These are phyloP conservation scores for Nyctereutes procyonoides DNA, from an alignment of 2,113 vertebrate species.

Conservation along the genomic window DNA sequence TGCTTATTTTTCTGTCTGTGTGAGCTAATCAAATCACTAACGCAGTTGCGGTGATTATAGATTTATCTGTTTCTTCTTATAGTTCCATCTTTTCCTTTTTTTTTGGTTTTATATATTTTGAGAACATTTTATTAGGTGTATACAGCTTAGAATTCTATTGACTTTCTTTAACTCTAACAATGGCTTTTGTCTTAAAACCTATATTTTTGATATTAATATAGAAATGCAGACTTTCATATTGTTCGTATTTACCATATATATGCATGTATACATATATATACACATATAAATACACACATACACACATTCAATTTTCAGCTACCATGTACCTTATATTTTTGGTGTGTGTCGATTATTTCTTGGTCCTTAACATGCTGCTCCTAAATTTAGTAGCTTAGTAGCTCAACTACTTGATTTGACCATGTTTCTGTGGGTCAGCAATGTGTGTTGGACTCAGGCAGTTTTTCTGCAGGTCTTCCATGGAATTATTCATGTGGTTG, in stretches of 20 bases:
- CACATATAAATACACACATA: too few species aligned
- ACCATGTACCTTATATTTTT: not conserved
- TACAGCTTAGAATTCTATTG: not conserved
- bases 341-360: not conserved
- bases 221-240: not conserved
- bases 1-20: not conserved
- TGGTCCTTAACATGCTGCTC: not conserved
- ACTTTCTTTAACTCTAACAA: not conserved
- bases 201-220: slow-evolving; percentile 7
- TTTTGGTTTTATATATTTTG: slow-evolving; percentile 39
- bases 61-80: not conserved
- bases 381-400: not conserved
- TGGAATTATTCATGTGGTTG: not conserved
- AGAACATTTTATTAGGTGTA: not conserved
- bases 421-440: not conserved
- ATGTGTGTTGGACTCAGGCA: not conserved
- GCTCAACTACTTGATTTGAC: not conserved
- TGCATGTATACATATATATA: not conserved
- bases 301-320: not conserved
- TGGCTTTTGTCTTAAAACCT: not conserved
- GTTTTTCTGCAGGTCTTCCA: not conserved
- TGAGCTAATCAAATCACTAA: slow-evolving; percentile 40
- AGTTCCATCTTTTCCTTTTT: not conserved
- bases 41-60: not conserved
- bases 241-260: not conserved